Percentiles rank a stretch among this genome's conserved stretches.
Conservation (phyloP, 2,797 vertebrate genomes). For the Hafferia zeledoni region DNA sequence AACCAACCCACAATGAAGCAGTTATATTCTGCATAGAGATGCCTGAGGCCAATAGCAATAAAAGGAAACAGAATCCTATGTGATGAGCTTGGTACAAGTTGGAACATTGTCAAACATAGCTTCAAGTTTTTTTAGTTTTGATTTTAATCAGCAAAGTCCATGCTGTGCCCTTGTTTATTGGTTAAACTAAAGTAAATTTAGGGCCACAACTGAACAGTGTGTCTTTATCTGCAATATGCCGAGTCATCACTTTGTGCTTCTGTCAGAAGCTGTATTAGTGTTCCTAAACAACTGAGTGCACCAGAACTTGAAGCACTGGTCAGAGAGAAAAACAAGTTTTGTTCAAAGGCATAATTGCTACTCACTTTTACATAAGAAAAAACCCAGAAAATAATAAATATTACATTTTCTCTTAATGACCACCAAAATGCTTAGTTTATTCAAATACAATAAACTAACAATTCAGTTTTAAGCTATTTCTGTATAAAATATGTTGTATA, state of each 20-base stretch:
- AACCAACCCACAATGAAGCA: neutral
- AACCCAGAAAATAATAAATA: neutral
- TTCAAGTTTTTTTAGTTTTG: slow-evolving; percentile 43
- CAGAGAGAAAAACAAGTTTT: neutral
- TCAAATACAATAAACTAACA: neutral
- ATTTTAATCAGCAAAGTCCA: slow-evolving; percentile 50
- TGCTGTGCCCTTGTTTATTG: slow-evolving; percentile 9
- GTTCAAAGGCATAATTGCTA: neutral
- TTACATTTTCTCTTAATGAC: neutral
- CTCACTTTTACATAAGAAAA: neutral
- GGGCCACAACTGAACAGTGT: slow-evolving; percentile 3
- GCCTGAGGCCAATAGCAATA: neutral
- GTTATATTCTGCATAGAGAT: neutral
- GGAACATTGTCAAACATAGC: slow-evolving; percentile 14
- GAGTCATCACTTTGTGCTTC: slow-evolving; percentile 1
- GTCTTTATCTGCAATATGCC: slow-evolving; percentile 19
- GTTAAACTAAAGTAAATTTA: slow-evolving; percentile 37
- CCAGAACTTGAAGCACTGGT: neutral
- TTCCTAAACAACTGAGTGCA: neutral
- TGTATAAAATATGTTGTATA: neutral
- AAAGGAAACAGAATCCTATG: neutral
- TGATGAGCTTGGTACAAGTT: neutral
- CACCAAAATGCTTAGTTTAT: neutral
- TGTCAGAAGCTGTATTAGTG: neutral
- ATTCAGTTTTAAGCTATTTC: neutral